Base-by-base conservation (phyloP, 2,888 invertebrate genomes). In the Lasius fuliginosus region DNA sequence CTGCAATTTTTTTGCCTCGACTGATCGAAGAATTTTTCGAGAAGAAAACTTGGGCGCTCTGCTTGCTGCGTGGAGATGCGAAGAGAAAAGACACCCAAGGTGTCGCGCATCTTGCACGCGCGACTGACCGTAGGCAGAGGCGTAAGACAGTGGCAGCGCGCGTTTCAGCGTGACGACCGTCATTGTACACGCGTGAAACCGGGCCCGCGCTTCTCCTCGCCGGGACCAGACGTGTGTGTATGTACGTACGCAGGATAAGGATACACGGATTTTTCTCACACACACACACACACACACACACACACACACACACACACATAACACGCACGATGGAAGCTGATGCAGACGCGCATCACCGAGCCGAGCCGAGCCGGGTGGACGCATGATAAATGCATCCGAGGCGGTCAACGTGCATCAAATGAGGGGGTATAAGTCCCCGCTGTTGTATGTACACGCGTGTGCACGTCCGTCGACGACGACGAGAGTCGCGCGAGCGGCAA, bases 111-210 rank as follows among this genome's bases (percentile, higher is more conserved):
- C 18, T 79, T 79, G 71, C 58, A 71, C 73, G 60, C 73, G 73
- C 74, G 73, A 73, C 46, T 71, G 60, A 60, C 73, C 46, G 36
- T 36, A 58, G 18, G 60, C 71, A 67, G 83, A 84, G 60, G 91
- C 88, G 92, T 91, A 92, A 92, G 89, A 92, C 92, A 89, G 92
- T 91, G 90, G 92, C 91, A 53, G 85, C 85, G 85, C 85, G 88
- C 89, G 82, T 90, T 91, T 92, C 90, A 92, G 85, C 92, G 91
- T 92, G 92, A 91, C 92, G 91, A 89, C 88, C 89, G 90, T 89
- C 92, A 92, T 92, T 92, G 92, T 92, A 86, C 87, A 85, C 89
- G 86, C 89, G 90, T 86, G 86, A 86, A 87, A 82, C 58, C 40
- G 74, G 49, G 82, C 33, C 85, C 88, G 81, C 83, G 87, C 73